Percentiles rank a stretch among this genome's conserved stretches.
Conservation (phyloP, 2,888 invertebrate species). For the Heliothis peltigera region DNA sequence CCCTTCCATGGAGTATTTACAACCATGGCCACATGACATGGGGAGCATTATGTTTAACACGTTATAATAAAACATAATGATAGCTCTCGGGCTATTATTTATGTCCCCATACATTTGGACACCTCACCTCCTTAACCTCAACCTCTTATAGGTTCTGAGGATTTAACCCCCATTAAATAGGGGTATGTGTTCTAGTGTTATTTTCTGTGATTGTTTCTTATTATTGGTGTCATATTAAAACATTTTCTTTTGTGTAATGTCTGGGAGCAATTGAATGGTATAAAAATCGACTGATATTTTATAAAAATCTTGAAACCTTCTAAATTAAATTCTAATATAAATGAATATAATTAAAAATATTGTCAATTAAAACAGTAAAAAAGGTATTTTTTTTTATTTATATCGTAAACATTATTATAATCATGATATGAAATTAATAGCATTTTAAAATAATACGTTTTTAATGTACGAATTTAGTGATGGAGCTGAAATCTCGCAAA, state of each 20-base stretch:
- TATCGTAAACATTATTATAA: too few relatives aligned
- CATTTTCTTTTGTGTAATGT: slow-evolving; percentile 20
- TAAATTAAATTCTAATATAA: too few relatives aligned
- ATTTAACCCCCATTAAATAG: not conserved
- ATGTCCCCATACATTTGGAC: slow-evolving; percentile 48
- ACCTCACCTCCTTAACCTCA: too few relatives aligned
- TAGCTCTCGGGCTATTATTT: slow-evolving; percentile 51
- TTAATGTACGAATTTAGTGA: too few relatives aligned
- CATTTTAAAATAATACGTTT: too few relatives aligned
- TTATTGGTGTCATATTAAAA: slow-evolving; percentile 21
- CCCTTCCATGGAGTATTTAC: slow-evolving; percentile 28
- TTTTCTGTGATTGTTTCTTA: slow-evolving; percentile 26
- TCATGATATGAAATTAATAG: too few relatives aligned
- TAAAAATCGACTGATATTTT: not conserved
- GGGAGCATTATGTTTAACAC: slow-evolving; percentile 54
- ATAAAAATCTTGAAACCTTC: not conserved
- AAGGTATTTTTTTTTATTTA: not conserved
- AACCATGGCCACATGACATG: slow-evolving; percentile 26
- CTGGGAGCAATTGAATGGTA: not conserved
- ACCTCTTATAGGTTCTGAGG: slow-evolving; percentile 40
- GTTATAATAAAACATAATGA: slow-evolving; percentile 57
- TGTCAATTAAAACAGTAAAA: not conserved
- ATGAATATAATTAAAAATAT: not conserved
- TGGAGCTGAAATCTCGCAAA: too few relatives aligned
- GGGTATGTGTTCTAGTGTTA: slow-evolving; percentile 31